Evolutionary conservation across 2,888 invertebrate species (phyloP).

Genomic region (Acrocera orbiculus): DNA sequence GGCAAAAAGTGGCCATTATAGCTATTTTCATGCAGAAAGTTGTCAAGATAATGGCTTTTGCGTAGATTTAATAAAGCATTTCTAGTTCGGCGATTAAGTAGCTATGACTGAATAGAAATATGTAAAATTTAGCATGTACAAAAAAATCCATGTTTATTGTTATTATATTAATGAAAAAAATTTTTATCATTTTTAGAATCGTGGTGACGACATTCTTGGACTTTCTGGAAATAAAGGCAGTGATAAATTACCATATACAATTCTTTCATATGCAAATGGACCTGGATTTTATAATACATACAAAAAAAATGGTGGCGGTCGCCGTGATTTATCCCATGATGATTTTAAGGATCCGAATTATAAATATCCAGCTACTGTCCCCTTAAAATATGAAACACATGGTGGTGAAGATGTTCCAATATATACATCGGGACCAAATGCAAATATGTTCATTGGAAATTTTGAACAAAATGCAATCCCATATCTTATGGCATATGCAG

Average conservation of each 20-base stretch:
- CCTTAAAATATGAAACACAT: constrained; percentile 45
- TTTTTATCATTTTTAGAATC: background rate
- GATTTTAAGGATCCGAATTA: constrained; percentile 15
- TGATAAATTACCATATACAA: constrained; percentile 41
- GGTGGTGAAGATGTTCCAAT: constrained; percentile 64
- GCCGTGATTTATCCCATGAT: constrained; percentile 15
- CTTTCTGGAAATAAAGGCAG: constrained; percentile 19
- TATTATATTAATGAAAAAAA: no score
- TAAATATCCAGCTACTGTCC: constrained; percentile 42
- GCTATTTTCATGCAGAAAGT: no score
- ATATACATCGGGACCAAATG: constrained; percentile 58
- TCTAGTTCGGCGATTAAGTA: no score
- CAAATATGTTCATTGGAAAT: constrained; percentile 62
- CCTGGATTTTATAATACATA: constrained; percentile 37
- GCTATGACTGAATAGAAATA: no score
- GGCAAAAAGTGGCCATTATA: no score
- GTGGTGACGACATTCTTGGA: constrained; percentile 35
- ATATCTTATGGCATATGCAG: constrained; percentile 53
- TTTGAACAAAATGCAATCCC: constrained; percentile 66
- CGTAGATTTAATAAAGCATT: no score
- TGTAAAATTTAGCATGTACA: no score
- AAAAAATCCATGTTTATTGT: no score
- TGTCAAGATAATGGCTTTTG: no score
- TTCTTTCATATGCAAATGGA: constrained; percentile 57
- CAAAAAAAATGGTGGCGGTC: constrained; percentile 9